These are phyloP conservation scores for Chrysolina americana DNA, from an alignment of 2,888 invertebrate genomes.

Conservation along the genomic window DNA sequence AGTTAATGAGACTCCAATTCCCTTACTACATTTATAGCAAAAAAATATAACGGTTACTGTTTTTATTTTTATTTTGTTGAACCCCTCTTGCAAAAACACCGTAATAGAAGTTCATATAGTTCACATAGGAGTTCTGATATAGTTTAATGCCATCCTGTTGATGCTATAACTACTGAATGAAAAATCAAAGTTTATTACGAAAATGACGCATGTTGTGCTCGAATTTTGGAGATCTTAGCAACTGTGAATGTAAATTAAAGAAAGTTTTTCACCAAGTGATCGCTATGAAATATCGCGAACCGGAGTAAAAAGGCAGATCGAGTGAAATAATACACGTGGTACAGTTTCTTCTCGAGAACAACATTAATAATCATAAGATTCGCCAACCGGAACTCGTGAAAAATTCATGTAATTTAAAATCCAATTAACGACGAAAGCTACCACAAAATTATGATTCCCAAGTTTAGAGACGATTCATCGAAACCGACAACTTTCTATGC, in stretches of 20 bases:
- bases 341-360: neutral
- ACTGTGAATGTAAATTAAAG: neutral
- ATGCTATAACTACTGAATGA: no score
- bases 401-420: conserved; percentile 1
- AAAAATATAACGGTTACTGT: no score
- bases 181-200: no score
- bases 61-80: no score
- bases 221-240: neutral
- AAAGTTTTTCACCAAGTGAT: neutral
- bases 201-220: no score
- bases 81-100: no score
- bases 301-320: neutral
- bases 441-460: neutral
- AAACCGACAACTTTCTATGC: conserved; percentile 13
- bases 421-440: conserved; percentile 3
- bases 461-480: neutral
- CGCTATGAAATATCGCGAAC: neutral
- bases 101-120: no score
- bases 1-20: no score
- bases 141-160: no score
- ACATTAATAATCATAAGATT: neutral
- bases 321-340: neutral
- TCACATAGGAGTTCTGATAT: no score
- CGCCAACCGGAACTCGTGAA: neutral
- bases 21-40: no score